Conservation (phyloP, 2,888 invertebrate species). For the Branchipolynoe longqiensis region DNA sequence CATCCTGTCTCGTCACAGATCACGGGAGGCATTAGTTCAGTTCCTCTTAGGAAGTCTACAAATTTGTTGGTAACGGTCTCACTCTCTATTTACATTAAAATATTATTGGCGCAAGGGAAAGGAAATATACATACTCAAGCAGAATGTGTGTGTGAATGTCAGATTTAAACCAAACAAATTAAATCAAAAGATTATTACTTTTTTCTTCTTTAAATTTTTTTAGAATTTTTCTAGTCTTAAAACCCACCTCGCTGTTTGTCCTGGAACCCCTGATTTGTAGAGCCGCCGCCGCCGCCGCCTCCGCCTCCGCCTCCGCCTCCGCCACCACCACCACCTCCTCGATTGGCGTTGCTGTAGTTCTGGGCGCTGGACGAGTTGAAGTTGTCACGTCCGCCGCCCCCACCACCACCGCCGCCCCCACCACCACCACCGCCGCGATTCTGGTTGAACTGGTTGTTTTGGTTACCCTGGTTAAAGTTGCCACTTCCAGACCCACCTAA, state of each 20-base stretch:
- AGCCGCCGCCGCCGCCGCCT: neutral
- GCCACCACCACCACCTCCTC: neutral
- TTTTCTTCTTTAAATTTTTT: too few relatives aligned
- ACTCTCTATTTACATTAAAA: too few relatives aligned
- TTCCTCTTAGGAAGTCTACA: too few relatives aligned
- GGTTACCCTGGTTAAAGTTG: conserved; percentile 48
- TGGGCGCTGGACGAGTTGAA: neutral
- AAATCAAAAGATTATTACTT: too few relatives aligned
- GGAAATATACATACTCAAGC: too few relatives aligned
- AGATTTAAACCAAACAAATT: too few relatives aligned
- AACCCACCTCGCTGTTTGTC: conserved; percentile 35
- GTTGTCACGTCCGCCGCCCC: neutral
- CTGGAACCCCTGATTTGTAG: too few relatives aligned
- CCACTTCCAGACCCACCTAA: neutral
- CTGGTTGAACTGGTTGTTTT: neutral
- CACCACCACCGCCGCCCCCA: neutral
- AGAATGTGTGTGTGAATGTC: too few relatives aligned
- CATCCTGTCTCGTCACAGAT: too few relatives aligned
- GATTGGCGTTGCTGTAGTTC: neutral
- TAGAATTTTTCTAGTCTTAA: neutral
- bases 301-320: neutral
- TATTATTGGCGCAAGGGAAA: too few relatives aligned
- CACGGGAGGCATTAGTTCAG: too few relatives aligned
- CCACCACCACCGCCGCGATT: neutral
- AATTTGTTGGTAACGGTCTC: too few relatives aligned